A percentile compares a stretch with the other conserved stretches of the same genome.
Evolutionary conservation across 1,140 invertebrate species (phyloP).

Genomic region (Thaumetopoea pityocampa): DNA sequence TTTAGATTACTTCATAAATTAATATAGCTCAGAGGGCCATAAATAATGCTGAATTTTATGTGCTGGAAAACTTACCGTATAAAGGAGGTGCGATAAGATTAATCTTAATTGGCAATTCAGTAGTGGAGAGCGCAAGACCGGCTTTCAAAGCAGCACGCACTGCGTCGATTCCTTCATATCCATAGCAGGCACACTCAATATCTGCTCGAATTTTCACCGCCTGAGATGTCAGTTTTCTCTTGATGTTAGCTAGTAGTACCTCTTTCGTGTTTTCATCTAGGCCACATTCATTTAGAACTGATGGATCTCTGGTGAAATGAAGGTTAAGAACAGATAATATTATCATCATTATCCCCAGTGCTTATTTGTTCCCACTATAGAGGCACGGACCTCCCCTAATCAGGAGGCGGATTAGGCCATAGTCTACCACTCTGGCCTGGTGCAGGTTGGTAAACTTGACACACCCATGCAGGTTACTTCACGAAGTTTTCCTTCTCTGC

Average conservation of each 20-base stretch:
- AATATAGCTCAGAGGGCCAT: too few species aligned
- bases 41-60: not conserved
- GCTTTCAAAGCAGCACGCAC: constrained; percentile 95
- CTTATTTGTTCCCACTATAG: too few species aligned
- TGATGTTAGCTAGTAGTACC: constrained; percentile 95
- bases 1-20: too few species aligned
- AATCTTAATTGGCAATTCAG: constrained; percentile 97
- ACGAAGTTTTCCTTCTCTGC: too few species aligned
- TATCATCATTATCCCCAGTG: too few species aligned
- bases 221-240: constrained; percentile 97
- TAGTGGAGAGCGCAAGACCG: constrained; percentile 94
- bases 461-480: too few species aligned
- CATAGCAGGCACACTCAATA: constrained; percentile 98
- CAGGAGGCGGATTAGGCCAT: too few species aligned
- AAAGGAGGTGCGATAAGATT: constrained; percentile 98
- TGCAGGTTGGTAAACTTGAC: too few species aligned
- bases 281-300: constrained; percentile 96
- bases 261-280: constrained; percentile 95
- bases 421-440: too few species aligned
- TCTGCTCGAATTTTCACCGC: constrained; percentile 98
- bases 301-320: constrained; percentile 84
- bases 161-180: constrained; percentile 99
- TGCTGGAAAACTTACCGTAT: constrained; percentile 82
- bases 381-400: too few species aligned
- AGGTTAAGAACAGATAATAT: too few species aligned